These are phyloP conservation scores for Phylloscopus whistleri DNA, from an alignment of 2,113 vertebrate species.

Conservation along the genomic window DNA sequence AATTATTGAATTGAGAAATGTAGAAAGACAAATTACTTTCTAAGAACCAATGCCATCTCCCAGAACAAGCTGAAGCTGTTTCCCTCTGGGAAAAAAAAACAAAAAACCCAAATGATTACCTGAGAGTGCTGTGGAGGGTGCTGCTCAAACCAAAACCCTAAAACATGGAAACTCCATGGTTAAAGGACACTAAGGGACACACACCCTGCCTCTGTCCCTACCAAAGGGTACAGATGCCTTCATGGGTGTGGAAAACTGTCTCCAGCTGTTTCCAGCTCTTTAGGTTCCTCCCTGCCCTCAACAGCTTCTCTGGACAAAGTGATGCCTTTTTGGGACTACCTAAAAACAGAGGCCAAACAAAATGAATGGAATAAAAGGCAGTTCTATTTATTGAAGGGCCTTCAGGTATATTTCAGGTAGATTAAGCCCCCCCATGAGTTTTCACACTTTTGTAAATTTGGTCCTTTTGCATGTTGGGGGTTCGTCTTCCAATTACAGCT, in stretches of 20 bases:
- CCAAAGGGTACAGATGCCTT: neutral
- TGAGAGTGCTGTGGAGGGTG: neutral
- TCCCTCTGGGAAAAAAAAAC: neutral
- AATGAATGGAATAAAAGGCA: neutral
- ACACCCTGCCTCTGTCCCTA: neutral
- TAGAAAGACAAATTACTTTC: neutral
- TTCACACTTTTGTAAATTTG: neutral
- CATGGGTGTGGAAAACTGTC: neutral
- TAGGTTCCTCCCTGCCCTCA: neutral
- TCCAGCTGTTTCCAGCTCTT: neutral
- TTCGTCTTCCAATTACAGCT: neutral
- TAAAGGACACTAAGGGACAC: neutral
- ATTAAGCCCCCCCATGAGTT: neutral
- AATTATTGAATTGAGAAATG: neutral
- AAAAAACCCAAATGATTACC: too few relatives aligned
- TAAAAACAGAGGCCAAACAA: neutral
- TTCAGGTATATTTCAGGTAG: neutral
- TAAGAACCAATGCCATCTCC: neutral
- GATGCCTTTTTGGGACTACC: neutral
- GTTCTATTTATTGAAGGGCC: rapidly evolving
- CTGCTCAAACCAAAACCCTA: neutral
- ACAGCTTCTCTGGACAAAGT: neutral
- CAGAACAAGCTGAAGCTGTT: neutral
- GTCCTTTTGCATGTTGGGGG: neutral
- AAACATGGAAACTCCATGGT: neutral